Base-by-base conservation (phyloP, 1,140 invertebrate genomes). In the Theocolax elegans region DNA sequence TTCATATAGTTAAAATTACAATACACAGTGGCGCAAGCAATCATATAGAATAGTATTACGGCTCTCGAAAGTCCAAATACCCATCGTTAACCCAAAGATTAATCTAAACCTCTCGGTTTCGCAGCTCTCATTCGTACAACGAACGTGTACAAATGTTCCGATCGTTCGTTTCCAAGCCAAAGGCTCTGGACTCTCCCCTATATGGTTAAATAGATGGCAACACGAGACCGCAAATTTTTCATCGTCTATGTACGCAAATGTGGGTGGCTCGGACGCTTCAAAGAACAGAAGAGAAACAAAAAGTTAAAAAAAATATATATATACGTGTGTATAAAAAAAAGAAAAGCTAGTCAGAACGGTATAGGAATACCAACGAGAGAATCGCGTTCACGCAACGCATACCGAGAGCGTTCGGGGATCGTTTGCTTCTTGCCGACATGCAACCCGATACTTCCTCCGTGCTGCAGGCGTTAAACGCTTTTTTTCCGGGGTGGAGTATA, bases 201-300 rank as follows among this genome's bases (percentile, higher is more conserved):
- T n/a, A n/a, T n/a, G n/a, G 21, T 9, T 9, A 23, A 27, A 51
- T 10, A 54, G 1, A n/a, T 7, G 15, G 15, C 4, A 15, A 12
- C 23, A 12, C 51, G 51, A 42, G 12, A 58, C 54, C 54, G 21
- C 54, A 21, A 40, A 42, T 38, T 58, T 58, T 58, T 58, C 35
- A 58, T n/a, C 3, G 35, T n/a, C n/a, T n/a, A n/a, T n/a, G n/a
- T n/a, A n/a, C n/a, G n/a, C n/a, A n/a, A n/a, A n/a, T n/a, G n/a
- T 12, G 23, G 23, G 54, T 21, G 31, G 8, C 12, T 21, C 27
- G 27, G 25, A n/a, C n/a, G n/a, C n/a, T n/a, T n/a, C n/a, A n/a
- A n/a, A n/a, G n/a, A n/a, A n/a, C n/a, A n/a, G 23, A 15, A 35
- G 10, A 35, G 31, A 35, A 35, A 35, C 4, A 10, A 6, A 35